Percentiles rank a stretch among this genome's conserved stretches.
Conservation (phyloP, 2,888 invertebrate species). For the Argyra leucocephala region DNA sequence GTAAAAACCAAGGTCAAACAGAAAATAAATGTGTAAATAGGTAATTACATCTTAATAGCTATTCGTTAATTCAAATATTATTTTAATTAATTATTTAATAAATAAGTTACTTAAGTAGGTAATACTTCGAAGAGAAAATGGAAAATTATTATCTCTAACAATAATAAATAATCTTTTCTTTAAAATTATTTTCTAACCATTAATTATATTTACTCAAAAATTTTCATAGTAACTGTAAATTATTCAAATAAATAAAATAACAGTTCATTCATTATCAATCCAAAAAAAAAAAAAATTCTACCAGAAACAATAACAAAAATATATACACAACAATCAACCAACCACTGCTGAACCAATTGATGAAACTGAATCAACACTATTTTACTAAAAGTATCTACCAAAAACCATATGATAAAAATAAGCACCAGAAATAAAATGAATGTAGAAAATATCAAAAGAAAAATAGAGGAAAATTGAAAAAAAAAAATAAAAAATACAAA, state of each 20-base stretch:
- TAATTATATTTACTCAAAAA: background rate
- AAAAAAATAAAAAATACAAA: background rate
- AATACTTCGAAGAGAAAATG: too few relatives aligned
- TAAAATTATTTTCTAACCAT: background rate
- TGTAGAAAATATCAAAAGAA: background rate
- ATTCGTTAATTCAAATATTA: too few relatives aligned
- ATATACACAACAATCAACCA: background rate
- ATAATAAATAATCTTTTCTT: too few relatives aligned
- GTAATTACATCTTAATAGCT: too few relatives aligned
- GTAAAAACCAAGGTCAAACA: too few relatives aligned
- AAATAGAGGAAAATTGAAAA: background rate
- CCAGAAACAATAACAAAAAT: background rate
- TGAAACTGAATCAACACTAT: conserved; percentile 1
- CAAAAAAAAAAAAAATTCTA: background rate
- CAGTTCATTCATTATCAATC: too few relatives aligned
- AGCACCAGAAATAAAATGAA: background rate
- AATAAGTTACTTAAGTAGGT: too few relatives aligned
- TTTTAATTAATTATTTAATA: too few relatives aligned
- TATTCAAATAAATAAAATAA: background rate
- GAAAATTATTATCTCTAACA: too few relatives aligned
- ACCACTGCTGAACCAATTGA: background rate
- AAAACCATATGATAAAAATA: background rate
- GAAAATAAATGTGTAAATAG: too few relatives aligned
- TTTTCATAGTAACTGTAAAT: background rate
- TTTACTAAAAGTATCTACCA: background rate